Base-by-base conservation (phyloP, 2,888 invertebrate species). In the Hipparchia sbordonii region DNA sequence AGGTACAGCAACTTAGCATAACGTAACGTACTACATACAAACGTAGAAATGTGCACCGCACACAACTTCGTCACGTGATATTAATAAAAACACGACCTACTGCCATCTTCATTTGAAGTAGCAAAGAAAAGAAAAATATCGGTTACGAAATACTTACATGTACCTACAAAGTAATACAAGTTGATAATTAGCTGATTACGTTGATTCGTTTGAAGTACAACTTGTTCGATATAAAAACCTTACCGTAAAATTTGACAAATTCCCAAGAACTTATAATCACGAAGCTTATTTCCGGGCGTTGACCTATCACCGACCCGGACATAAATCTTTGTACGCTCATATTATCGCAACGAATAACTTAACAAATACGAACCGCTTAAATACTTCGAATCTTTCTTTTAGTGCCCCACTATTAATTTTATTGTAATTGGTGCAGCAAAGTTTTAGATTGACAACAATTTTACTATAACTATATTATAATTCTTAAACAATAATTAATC, bases 211-310 rank as follows among this genome's bases (percentile, higher is more conserved):
- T 2, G 12, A 33, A 52, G 9, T 12, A 51, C 5, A 23, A 10
- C 33, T 5, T 59, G 59, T 33, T 59, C 45, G 63, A 63, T 63
- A 67, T 46, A 67, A 56, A 65, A 56, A 57, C 56, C 9, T 61
- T 33, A 9, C 52, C 54, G 60, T 61, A 48, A 71, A 46, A 56
- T 75, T 75, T 72, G 74, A 71, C 74, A 70, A 74, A 72, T 74
- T 74, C 74, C 67, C 56, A 70, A 72, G 70, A 72, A 76, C 67
- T 72, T 76, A 70, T 74, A 74, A 74, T 60, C 68, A 71, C 74
- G 74, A 76, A 78, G 74, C 75, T 77, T 79, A 78, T 79, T 79
- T 77, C 76, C 76, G 77, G 74, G 65, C 72, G 72, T 78, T 73
- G 74, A 76, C 76, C 76, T 63, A 73, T 71, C 75, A 75, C 72